phyloP scores from a whole-genome alignment of 2,888 invertebrate genomes.

The Cotesia congregata region DNA sequence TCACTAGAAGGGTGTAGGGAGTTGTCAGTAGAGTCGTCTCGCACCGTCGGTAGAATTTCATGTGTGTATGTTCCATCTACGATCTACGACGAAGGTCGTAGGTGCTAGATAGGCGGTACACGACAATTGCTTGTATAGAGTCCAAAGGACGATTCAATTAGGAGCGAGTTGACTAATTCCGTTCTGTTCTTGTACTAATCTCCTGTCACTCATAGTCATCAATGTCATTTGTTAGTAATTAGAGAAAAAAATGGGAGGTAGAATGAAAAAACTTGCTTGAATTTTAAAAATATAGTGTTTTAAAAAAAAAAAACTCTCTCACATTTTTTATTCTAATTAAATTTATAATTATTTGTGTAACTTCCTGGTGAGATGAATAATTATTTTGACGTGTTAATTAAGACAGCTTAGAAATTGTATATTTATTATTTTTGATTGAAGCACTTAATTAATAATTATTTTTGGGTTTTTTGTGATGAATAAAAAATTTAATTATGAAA shows the following conservation, averaged over 20 bases:
- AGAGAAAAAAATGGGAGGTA: background rate
- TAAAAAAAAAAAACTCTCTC: too few relatives aligned
- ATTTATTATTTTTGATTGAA: too few relatives aligned
- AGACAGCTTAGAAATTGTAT: too few relatives aligned
- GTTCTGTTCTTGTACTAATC: slow-evolving; percentile 33
- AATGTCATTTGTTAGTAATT: background rate
- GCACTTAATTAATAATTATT: too few relatives aligned
- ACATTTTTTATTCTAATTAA: too few relatives aligned
- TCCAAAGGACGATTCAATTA: slow-evolving; percentile 69
- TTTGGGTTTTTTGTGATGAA: too few relatives aligned
- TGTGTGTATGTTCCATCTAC: background rate
- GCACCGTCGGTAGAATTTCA: slow-evolving; percentile 39
- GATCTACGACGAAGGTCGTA: slow-evolving; percentile 26
- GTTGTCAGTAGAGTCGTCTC: slow-evolving; percentile 20
- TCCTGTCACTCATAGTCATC: slow-evolving; percentile 17
- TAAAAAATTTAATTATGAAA: too few relatives aligned
- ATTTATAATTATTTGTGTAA: too few relatives aligned
- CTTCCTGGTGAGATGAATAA: too few relatives aligned
- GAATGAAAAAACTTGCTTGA: too few relatives aligned
- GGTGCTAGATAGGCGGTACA: slow-evolving; percentile 47
- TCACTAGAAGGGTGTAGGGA: slow-evolving; percentile 7
- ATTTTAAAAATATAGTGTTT: too few relatives aligned
- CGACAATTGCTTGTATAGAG: slow-evolving; percentile 61
- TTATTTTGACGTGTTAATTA: too few relatives aligned
- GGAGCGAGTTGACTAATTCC: slow-evolving; percentile 66